Conservation (phyloP, 1,140 invertebrate genomes). For the Ruditapes philippinarum region DNA sequence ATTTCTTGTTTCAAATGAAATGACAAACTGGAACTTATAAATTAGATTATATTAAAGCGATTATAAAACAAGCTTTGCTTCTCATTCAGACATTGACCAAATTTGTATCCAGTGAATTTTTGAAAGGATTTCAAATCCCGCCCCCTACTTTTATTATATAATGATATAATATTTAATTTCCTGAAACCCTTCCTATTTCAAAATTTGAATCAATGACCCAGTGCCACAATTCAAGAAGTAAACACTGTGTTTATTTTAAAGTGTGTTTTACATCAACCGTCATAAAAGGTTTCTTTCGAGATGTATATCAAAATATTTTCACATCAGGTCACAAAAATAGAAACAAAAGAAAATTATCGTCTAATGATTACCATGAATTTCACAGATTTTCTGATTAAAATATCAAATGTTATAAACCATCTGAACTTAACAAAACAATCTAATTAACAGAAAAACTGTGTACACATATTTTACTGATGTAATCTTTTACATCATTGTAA, state of each 20-base stretch:
- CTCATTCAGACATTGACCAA: too few species aligned
- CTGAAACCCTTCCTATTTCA: too few species aligned
- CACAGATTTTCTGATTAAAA: slow-evolving; percentile 37
- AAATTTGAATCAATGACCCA: too few species aligned
- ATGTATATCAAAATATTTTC: slow-evolving; percentile 26
- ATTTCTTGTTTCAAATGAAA: too few species aligned
- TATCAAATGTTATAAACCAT: slow-evolving; percentile 22
- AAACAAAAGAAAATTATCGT: slow-evolving; percentile 45
- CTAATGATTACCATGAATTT: slow-evolving; percentile 45
- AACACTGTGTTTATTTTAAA: not conserved
- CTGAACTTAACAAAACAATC: not conserved
- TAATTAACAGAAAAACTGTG: not conserved
- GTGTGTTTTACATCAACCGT: too few species aligned
- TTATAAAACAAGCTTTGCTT: too few species aligned
- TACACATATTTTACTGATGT: not conserved
- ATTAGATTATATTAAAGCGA: too few species aligned
- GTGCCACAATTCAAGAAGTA: not conserved
- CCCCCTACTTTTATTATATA: too few species aligned
- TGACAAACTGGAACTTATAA: too few species aligned
- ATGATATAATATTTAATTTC: too few species aligned
- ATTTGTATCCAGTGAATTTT: too few species aligned
- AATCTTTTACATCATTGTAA: not conserved
- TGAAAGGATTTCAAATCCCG: too few species aligned
- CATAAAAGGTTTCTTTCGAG: not conserved
- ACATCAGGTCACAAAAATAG: slow-evolving; percentile 32